Percentiles rank a stretch among this genome's conserved stretches.
Conservation (phyloP, 2,888 invertebrate genomes). For the Mellilla xanthometata region DNA sequence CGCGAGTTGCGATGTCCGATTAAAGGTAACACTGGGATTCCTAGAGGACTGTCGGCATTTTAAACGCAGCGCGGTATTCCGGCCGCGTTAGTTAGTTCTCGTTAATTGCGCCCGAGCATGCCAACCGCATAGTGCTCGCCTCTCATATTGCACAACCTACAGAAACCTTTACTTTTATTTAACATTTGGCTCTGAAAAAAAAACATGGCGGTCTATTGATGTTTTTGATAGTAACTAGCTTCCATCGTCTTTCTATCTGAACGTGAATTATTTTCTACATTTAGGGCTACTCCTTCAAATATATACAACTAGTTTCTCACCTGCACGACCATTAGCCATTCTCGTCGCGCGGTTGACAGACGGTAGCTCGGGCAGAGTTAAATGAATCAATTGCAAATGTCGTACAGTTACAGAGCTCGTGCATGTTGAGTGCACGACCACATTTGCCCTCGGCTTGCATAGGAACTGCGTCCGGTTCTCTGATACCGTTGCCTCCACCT, state of each 20-base stretch:
- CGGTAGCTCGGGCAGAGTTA: constrained; percentile 23
- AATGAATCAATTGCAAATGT: constrained; percentile 31
- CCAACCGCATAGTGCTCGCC: constrained; percentile 30
- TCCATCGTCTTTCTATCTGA: too few relatives aligned
- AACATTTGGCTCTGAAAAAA: too few relatives aligned
- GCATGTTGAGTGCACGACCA: constrained; percentile 30
- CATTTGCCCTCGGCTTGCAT: constrained; percentile 42
- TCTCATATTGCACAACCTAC: constrained; percentile 18
- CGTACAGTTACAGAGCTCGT: constrained; percentile 20
- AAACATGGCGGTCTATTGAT: too few relatives aligned
- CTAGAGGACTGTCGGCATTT: constrained; percentile 34
- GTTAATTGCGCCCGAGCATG: constrained; percentile 43
- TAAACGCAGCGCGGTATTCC: constrained; percentile 36
- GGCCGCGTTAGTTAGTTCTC: constrained; percentile 46
- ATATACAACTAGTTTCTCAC: constrained; percentile 2
- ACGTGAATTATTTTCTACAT: too few relatives aligned
- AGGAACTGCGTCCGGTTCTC: constrained; percentile 40
- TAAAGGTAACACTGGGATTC: constrained; percentile 39
- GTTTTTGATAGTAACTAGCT: too few relatives aligned
- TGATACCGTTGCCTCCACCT: constrained; percentile 41
- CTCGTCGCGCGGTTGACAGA: constrained; percentile 19
- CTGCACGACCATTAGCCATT: constrained; percentile 11
- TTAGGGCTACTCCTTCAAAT: too few relatives aligned
- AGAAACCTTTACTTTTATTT: too few relatives aligned
- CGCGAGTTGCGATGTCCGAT: constrained; percentile 27